phyloP scores from a whole-genome alignment of 1,140 invertebrate genomes.

The Pseudomyrmex pallidus region DNA sequence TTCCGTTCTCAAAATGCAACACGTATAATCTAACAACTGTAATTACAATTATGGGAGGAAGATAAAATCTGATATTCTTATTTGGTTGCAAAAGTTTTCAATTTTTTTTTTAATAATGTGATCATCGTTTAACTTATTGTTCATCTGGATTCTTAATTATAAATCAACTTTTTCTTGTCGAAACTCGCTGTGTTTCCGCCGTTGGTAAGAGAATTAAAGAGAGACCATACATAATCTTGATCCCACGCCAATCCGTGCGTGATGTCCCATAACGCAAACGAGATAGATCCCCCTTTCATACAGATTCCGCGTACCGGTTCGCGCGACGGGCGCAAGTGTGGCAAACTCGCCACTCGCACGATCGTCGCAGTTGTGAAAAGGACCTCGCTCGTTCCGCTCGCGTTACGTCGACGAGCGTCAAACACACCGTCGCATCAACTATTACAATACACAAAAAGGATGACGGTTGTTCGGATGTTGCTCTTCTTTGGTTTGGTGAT shows the following conservation, averaged over 20 bases:
- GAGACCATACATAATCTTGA: neutral
- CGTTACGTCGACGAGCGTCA: constrained; percentile 35
- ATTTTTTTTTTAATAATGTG: too few relatives aligned
- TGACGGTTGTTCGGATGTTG: constrained; percentile 10
- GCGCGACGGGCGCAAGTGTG: constrained; percentile 15
- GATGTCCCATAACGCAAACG: constrained; percentile 12
- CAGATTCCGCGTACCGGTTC: constrained; percentile 49
- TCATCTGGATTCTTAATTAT: too few relatives aligned
- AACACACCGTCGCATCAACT: constrained; percentile 29
- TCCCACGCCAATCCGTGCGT: constrained; percentile 23
- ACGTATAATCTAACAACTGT: neutral
- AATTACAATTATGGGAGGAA: neutral
- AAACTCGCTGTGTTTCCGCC: neutral
- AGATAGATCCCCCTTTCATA: constrained; percentile 55
- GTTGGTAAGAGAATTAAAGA: neutral
- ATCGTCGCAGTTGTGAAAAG: constrained; percentile 52
- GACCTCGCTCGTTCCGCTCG: constrained; percentile 38
- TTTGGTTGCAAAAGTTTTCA: too few relatives aligned
- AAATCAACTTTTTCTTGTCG: neutral
- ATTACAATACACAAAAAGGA: constrained; percentile 26
- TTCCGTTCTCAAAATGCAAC: constrained; percentile 3
- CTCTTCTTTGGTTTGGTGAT: constrained; percentile 27
- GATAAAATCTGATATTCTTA: too few relatives aligned
- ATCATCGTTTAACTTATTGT: too few relatives aligned
- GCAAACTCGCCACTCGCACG: constrained; percentile 33